Base-by-base conservation (phyloP, 2,797 vertebrate species). In the Paedocypris micromegethes region DNA sequence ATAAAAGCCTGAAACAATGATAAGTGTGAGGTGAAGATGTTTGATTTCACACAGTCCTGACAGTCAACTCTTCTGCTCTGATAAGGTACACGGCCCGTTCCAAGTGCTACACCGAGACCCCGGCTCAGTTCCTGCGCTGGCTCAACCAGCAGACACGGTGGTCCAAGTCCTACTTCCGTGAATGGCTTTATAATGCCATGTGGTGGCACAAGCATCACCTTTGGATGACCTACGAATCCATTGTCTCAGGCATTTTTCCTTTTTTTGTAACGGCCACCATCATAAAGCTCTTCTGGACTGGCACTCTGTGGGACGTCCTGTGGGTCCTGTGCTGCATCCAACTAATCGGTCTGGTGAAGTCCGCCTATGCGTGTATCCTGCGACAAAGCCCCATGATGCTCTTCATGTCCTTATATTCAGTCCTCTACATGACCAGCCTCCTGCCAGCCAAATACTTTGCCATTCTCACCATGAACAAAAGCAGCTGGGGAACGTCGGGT, bases 191-290 rank as follows among this genome's bases (percentile, higher is more conserved):
- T 85, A 95, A 94, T 4, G 88, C 91, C 8, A 88, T 93, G 82
- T 94, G 92, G 93, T 95, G 93, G 93, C 93, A 95, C 79, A 94
- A 93, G 74, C 93, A 95, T 75, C 88, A 91, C 70, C 86, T 92
- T 1, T 95, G 93, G 93, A 95, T 95, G 93, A 92, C 93, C 60
- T 94, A 95, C 0, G 93, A 95, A 82, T 91, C 92, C n/a, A 90
- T 94, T n/a, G 85, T 94, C 42, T 89, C 92, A 0, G 92, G 92
- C 0, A 78, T 94, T 60, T 95, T 94, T 78, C 92, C 93, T 0
- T 94, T 95, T 80, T 94, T 94, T 4, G 92, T 95, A 80, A 92
- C 92, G 0, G 91, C 88, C 77, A 92, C 92, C 0, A 91, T 94
- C 66, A 86, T 95, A 76, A 85, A 89, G 66, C 78, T 94, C 41